A percentile compares a stretch with the other conserved stretches of the same genome.
These are phyloP conservation scores for Cygnus olor DNA, from an alignment of 2,797 vertebrate species.

Conservation along the genomic window DNA sequence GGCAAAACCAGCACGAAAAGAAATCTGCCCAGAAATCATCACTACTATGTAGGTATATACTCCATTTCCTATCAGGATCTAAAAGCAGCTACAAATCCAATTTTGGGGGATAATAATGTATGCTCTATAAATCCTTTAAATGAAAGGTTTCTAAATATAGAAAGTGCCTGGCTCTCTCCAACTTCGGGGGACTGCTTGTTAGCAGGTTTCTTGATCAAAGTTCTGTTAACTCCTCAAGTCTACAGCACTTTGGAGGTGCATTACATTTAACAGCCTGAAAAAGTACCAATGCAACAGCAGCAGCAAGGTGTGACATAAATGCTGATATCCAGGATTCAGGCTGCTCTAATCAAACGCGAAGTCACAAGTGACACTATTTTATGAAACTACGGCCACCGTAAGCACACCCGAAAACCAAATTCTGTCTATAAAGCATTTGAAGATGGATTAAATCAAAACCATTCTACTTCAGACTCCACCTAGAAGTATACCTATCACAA, in stretches of 20 bases:
- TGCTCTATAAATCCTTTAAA: background rate
- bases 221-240: background rate
- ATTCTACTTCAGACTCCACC: background rate
- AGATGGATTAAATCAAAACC: background rate
- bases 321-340: accelerated
- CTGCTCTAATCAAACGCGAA: background rate
- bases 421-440: background rate
- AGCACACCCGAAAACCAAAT: background rate
- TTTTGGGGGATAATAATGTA: background rate
- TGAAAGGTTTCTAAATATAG: background rate
- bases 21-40: background rate
- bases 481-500: accelerated
- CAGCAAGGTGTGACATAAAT: background rate
- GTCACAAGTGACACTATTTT: accelerated
- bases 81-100: background rate
- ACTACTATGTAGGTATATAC: accelerated
- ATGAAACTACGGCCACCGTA: background rate
- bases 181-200: background rate
- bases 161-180: background rate
- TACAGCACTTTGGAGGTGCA: accelerated
- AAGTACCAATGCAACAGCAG: accelerated
- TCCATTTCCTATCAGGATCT: background rate
- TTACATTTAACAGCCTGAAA: background rate
- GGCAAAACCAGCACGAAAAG: background rate
- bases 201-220: background rate